Conservation (phyloP, 2,888 invertebrate species). For the Acleris holmiana region DNA sequence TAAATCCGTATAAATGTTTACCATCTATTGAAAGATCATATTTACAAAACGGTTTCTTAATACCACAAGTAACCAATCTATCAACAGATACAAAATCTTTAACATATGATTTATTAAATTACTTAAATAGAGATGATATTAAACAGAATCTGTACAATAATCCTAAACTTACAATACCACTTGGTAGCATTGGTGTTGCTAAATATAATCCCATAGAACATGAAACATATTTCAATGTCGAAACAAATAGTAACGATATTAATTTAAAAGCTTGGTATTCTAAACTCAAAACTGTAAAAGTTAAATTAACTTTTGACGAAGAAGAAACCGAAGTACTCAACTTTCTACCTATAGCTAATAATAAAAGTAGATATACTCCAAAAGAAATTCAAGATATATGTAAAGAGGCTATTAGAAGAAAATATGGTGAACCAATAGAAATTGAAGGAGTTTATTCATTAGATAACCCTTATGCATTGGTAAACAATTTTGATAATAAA, state of each 20-base stretch:
- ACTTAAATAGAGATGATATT: conserved; percentile 1
- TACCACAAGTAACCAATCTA: background rate
- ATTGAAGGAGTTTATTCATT: conserved; percentile 36
- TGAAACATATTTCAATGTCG: conserved; percentile 13
- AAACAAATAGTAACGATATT: conserved; percentile 41
- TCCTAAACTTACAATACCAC: conserved; percentile 27
- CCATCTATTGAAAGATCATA: background rate
- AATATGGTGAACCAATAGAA: conserved; percentile 42
- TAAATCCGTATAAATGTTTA: too few relatives aligned
- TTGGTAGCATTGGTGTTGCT: conserved; percentile 39
- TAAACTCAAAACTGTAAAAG: conserved; percentile 41
- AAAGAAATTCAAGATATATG: conserved; percentile 38
- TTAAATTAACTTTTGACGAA: conserved; percentile 42
- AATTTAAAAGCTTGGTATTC: conserved; percentile 45
- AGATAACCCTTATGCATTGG: conserved; percentile 27
- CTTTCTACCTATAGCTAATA: conserved; percentile 44
- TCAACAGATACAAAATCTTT: background rate
- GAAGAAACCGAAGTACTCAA: conserved; percentile 40
- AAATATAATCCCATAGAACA: conserved; percentile 24
- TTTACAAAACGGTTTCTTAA: background rate
- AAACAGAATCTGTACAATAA: conserved; percentile 10
- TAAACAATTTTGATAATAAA: conserved; percentile 34
- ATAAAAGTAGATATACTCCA: conserved; percentile 32
- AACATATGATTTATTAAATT: background rate
- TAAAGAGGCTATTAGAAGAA: conserved; percentile 38